Percentiles rank a stretch among this genome's conserved stretches.
phyloP scores from a whole-genome alignment of 1,140 invertebrate species.

The Bombyx mandarina region DNA sequence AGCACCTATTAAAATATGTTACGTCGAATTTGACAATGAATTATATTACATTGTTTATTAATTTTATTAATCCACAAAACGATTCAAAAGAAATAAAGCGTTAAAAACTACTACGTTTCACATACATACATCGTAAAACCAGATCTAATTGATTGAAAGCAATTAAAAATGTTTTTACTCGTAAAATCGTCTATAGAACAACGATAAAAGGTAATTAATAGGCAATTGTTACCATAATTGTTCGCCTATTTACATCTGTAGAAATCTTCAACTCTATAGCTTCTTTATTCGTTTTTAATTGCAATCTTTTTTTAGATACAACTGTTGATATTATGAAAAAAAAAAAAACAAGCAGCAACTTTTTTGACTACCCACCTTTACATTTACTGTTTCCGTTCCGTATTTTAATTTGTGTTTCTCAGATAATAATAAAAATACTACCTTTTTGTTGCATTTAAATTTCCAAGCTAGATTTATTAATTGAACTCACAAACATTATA shows the following conservation, averaged over 20 bases:
- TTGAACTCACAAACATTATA: no score
- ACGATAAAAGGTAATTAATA: slow-evolving; percentile 21
- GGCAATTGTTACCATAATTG: slow-evolving; percentile 17
- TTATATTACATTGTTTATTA: no score
- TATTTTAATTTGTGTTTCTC: no score
- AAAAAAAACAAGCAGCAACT: no score
- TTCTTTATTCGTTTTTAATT: slow-evolving; percentile 7
- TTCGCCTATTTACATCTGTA: slow-evolving; percentile 6
- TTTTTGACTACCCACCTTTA: no score
- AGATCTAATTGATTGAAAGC: slow-evolving; percentile 21
- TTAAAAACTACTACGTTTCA: neutral
- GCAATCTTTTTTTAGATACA: neutral
- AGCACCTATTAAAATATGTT: no score
- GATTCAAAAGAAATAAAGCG: no score
- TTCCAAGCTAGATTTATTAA: no score
- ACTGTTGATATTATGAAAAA: neutral
- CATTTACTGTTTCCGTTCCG: no score
- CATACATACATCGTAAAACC: neutral
- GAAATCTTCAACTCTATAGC: slow-evolving; percentile 4
- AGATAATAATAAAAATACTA: neutral
- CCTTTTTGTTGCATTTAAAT: neutral
- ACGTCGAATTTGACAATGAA: no score
- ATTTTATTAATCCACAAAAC: no score
- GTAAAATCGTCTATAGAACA: slow-evolving; percentile 16
- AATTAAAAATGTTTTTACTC: slow-evolving; percentile 18